Percentiles rank a stretch among this genome's conserved stretches.
Conservation (phyloP, 2,888 invertebrate genomes). For the Stenurella melanura region DNA sequence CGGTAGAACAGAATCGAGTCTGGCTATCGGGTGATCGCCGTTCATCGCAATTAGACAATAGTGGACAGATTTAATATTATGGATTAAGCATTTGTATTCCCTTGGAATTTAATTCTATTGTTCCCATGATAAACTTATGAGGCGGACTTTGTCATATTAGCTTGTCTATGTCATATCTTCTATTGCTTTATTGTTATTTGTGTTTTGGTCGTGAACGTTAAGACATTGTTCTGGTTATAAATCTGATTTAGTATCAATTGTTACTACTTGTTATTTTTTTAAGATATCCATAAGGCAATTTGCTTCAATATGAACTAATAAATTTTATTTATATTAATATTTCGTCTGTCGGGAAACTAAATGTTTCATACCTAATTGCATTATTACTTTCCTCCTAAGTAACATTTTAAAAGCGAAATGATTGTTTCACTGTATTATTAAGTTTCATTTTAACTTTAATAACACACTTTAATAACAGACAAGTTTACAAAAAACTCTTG, state of each 20-base stretch:
- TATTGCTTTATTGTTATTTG: constrained; percentile 42
- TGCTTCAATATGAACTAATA: background rate
- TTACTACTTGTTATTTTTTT: constrained; percentile 12
- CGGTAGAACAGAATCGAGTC: constrained; percentile 38
- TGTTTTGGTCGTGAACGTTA: constrained; percentile 40
- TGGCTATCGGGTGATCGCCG: constrained; percentile 66
- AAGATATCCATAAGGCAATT: background rate
- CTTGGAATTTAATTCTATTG: constrained; percentile 70
- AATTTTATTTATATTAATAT: background rate
- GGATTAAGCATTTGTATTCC: constrained; percentile 70
- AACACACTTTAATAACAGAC: no score
- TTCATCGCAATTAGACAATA: constrained; percentile 71
- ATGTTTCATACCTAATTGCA: background rate
- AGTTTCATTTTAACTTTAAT: no score
- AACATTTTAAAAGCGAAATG: no score
- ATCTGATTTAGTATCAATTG: constrained; percentile 37
- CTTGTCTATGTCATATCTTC: constrained; percentile 66
- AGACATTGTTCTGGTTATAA: constrained; percentile 26
- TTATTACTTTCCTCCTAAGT: no score
- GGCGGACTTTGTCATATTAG: constrained; percentile 69
- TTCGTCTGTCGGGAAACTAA: background rate
- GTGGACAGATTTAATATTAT: constrained; percentile 71
- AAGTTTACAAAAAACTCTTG: no score
- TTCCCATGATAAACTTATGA: constrained; percentile 69
- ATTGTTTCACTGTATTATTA: no score